Evolutionary conservation across 92 coral and sea anemone species (phyloP).

Genomic region (Siderastrea siderea): DNA sequence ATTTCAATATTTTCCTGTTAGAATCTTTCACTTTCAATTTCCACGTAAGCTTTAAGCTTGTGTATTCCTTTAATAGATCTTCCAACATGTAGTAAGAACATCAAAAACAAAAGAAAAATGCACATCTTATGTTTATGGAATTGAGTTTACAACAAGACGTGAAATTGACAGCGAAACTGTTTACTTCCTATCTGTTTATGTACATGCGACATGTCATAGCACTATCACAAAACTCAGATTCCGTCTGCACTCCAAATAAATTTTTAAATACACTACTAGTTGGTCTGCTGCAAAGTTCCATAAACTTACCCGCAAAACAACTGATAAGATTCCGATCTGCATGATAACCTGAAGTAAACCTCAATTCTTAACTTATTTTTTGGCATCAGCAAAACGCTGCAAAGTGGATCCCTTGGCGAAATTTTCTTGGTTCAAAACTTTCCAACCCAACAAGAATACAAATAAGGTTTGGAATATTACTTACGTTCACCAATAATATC

Average conservation of each 20-base stretch:
- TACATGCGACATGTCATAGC: neutral
- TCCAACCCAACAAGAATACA: too few relatives aligned
- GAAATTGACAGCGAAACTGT: neutral
- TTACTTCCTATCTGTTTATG: neutral
- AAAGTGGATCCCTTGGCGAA: neutral
- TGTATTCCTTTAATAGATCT: neutral
- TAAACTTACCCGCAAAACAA: neutral
- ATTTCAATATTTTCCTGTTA: neutral
- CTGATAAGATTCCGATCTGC: neutral
- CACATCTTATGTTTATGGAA: neutral
- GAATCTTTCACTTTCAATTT: neutral
- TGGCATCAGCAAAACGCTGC: neutral
- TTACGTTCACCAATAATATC: conserved; percentile 96
- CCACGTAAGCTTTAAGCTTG: neutral
- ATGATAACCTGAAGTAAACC: neutral
- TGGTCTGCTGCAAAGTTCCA: neutral
- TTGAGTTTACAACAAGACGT: neutral
- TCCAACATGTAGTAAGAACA: neutral
- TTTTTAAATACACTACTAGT: neutral
- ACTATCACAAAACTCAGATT: neutral
- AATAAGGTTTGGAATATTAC: conserved; percentile 24
- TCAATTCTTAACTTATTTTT: neutral
- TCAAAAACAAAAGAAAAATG: too few relatives aligned
- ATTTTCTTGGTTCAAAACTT: neutral
- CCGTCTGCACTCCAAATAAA: neutral